Evolutionary conservation across 2,888 invertebrate species (phyloP).

Genomic region (Drosophila multiciliata): DNA sequence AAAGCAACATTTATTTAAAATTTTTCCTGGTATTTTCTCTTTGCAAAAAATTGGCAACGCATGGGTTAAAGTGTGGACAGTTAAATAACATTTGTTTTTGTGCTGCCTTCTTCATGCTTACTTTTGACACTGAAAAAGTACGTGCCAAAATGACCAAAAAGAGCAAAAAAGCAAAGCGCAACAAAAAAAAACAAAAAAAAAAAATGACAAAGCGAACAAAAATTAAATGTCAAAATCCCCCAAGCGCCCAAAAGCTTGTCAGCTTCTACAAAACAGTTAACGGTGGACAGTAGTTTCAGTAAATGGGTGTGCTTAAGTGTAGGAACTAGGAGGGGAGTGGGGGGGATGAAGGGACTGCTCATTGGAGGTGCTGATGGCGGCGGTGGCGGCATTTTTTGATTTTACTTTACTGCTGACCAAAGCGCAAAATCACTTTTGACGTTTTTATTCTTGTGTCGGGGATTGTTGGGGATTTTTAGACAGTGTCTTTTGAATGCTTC

Average conservation of each 20-base stretch:
- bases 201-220: slow-evolving; percentile 22
- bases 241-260: slow-evolving; percentile 61
- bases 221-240: slow-evolving; percentile 66
- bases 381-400: slow-evolving; percentile 70
- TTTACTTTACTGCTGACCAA: slow-evolving; percentile 68
- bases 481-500: not conserved
- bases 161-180: slow-evolving; percentile 32
- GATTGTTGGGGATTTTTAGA: slow-evolving; percentile 35
- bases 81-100: slow-evolving; percentile 11
- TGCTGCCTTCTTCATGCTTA: slow-evolving; percentile 28
- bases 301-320: slow-evolving; percentile 1
- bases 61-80: slow-evolving; percentile 44
- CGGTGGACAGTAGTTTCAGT: slow-evolving; percentile 46
- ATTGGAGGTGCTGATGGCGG: slow-evolving; percentile 63
- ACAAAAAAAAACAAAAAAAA: slow-evolving; percentile 13
- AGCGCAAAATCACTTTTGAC: slow-evolving; percentile 82
- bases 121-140: slow-evolving; percentile 35
- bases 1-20: not conserved
- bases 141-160: slow-evolving; percentile 67
- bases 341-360: slow-evolving; percentile 3
- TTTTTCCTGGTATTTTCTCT: not conserved
- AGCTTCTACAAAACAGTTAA: slow-evolving; percentile 64
- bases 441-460: slow-evolving; percentile 77
- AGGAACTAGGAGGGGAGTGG: not conserved
- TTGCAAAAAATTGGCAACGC: slow-evolving; percentile 9